Evolutionary conservation across 2,888 invertebrate genomes (phyloP), one percentile per base, ranked within the genome.

Genomic region (Blomia tropicalis): DNA sequence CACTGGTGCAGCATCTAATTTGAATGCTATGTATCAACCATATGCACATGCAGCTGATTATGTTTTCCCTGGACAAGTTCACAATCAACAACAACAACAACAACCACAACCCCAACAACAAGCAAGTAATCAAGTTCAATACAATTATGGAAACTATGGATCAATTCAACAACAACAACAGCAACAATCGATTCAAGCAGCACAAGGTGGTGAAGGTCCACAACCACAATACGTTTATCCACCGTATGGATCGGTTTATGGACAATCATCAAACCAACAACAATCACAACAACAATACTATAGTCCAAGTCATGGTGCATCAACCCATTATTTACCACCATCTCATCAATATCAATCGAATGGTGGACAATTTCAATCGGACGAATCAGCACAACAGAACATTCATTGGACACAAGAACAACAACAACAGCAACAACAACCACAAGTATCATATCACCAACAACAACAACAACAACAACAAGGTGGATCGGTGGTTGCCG

Each of bases 51-150:
- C 17, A 7, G 36, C 7, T 36, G 51, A 47, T 14, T 47, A 47
- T 27, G 51, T 47, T n/a, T 47, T 47, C 27, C 51, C 51, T 25
- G 51, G 51, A 36, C 51, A 47, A 7, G 23, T 47, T 36, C 36
- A 36, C 7, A 36, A 36, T 17, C 36, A 36, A 36, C 36, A 36
- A 17, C 36, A 36, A 17, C 36, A 36, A 36, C 36, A 36, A 17
- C 36, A 36, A 17, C 36, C 36, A 36, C 36, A 36, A 17, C n/a
- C n/a, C n/a, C 36, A 36, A 36, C 36, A 36, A 36, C 36, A 36
- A 17, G 36, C 36, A 7, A 17, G n/a, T n/a, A n/a, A n/a, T n/a
- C n/a, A n/a, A 14, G 41, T n/a, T 27, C 23, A 27, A 14, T 47
- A 11, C n/a, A n/a, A 7, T 14, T 47, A 25, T 47, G 51, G 51